A percentile compares a stretch with the other conserved stretches of the same genome.
Evolutionary conservation across 2,797 vertebrate genomes (phyloP).

Genomic region (Cynopterus sphinx): DNA sequence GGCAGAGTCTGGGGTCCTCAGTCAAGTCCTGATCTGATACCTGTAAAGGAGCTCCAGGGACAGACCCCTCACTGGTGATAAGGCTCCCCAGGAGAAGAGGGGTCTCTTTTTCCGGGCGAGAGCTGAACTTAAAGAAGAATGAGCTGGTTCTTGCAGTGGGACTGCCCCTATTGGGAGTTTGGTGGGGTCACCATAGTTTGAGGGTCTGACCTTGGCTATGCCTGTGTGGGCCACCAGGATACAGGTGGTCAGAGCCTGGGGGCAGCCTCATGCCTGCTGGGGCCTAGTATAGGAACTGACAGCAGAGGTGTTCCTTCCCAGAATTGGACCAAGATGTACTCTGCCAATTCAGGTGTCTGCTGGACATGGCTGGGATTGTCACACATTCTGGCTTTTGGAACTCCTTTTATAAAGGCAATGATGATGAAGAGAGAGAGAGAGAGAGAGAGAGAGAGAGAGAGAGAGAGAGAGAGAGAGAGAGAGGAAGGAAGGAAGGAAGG

Average conservation of each 20-base stretch:
- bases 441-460: too few species aligned
- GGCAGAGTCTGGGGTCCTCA: not conserved
- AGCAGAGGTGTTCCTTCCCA: not conserved
- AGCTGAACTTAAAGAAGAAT: not conserved
- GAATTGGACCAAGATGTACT: not conserved
- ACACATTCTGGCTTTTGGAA: not conserved
- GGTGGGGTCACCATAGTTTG: not conserved
- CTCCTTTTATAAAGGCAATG: not conserved
- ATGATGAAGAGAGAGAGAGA: too few species aligned
- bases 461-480: too few species aligned
- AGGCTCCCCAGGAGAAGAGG: not conserved
- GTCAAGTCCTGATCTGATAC: not conserved
- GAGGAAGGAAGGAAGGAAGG: rapidly evolving
- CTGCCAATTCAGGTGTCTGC: not conserved
- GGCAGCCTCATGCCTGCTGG: not conserved
- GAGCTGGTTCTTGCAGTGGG: not conserved
- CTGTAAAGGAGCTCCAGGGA: not conserved
- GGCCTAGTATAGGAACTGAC: not conserved
- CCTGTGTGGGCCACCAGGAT: not conserved
- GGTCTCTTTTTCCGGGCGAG: not conserved
- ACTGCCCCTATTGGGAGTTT: too few species aligned
- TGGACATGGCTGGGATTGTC: not conserved
- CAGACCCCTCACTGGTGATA: not conserved
- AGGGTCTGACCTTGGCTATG: not conserved
- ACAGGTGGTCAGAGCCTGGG: not conserved